Base-by-base conservation (phyloP, 2,888 invertebrate species). In the Heliconius charithonia region DNA sequence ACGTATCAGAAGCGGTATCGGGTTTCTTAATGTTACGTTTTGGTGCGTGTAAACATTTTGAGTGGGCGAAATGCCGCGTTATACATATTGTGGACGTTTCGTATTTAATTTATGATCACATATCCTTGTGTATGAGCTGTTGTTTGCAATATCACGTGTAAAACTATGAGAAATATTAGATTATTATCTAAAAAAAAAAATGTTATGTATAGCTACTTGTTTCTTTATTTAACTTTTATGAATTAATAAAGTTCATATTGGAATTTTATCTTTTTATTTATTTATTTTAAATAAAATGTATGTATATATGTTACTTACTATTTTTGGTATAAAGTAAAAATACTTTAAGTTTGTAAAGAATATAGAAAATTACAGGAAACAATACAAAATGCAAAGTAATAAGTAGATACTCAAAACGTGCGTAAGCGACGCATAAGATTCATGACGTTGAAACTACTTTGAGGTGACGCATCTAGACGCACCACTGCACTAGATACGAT, bases 401-500 rank as follows among this genome's bases (percentile, higher is more conserved):
- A 51, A 51, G 7, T 51, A 51, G 81, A 78, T 79, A 81, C 80
- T 81, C 81, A 75, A 25, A 74, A 63, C 27, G 19, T 62, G 41
- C 62, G 74, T 62, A 74, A 74, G 41, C 86, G 81, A 83, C 83
- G 84, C 83, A 80, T 77, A 75, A 80, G 83, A 83, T 83, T 85
- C 85, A 84, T 84, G 88, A 86, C 87, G 86, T 83, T 85, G 85
- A 86, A 85, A 89, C 88, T 87, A 87, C 86, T 84, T 83, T 86
- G 88, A 87, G 88, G 88, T 89, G 92, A 92, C 90, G 89, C 89
- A 87, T 89, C 89, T 88, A 89, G 90, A 87, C 91, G 91, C 84
- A 88, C 89, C 90, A 89, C 86, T 89, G 92, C 91, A 89, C 92
- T 91, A 91, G 92, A 93, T 92, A 85, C 85, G 91, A 93, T 91